Evolutionary conservation across 2,888 invertebrate genomes (phyloP).

Genomic region (Ametastegia equiseti): DNA sequence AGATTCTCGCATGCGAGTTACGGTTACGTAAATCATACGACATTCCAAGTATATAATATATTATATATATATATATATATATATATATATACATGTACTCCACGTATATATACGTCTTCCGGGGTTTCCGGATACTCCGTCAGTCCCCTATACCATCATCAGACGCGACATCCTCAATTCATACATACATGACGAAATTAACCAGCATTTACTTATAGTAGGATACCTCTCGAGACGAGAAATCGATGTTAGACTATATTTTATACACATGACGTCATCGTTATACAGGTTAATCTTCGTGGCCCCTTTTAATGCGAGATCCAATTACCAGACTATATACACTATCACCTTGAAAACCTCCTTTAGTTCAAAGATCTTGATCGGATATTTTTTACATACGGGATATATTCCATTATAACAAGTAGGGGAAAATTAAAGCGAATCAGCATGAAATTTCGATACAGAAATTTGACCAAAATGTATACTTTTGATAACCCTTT

Average conservation of each 20-base stretch:
- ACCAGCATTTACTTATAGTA: not conserved
- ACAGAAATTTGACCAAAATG: too few relatives aligned
- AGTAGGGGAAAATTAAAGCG: not conserved
- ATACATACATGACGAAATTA: not conserved
- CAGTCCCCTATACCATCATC: not conserved
- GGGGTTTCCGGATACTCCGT: conserved; percentile 10
- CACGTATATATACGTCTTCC: not conserved
- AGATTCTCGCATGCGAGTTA: conserved; percentile 18
- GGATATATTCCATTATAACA: too few relatives aligned
- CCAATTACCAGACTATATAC: not conserved
- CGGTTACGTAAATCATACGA: conserved; percentile 26
- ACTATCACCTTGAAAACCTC: conserved; percentile 14
- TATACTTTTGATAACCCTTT: too few relatives aligned
- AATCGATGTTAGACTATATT: not conserved
- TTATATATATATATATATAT: too few relatives aligned
- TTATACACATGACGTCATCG: not conserved
- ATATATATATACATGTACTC: not conserved
- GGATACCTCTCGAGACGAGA: not conserved
- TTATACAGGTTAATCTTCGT: not conserved
- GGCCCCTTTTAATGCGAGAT: conserved; percentile 1
- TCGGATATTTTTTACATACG: not conserved
- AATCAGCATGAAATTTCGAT: too few relatives aligned
- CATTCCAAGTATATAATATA: conserved; percentile 21
- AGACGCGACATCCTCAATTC: not conserved
- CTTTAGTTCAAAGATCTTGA: not conserved